Evolutionary conservation across 1,140 invertebrate genomes (phyloP).

Genomic region (Hyles vespertilio): DNA sequence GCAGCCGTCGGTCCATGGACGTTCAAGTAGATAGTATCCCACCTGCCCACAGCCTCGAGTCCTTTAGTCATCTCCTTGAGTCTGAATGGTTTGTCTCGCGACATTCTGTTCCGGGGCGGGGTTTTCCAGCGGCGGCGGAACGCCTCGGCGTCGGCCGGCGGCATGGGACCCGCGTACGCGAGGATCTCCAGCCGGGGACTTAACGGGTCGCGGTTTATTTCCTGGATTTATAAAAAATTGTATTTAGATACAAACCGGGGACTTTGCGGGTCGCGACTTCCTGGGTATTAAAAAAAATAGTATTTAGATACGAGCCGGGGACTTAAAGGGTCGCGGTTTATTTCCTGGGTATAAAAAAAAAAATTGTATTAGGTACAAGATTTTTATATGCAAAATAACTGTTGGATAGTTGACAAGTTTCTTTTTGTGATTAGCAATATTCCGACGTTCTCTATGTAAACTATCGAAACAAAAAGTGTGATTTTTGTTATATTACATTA

Average conservation of each 20-base stretch:
- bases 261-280: no score
- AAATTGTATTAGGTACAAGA: no score
- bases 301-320: constrained; percentile 81
- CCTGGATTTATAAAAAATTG: constrained; percentile 61
- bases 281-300: no score
- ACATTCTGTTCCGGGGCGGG: constrained; percentile 75
- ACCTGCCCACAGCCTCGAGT: constrained; percentile 88
- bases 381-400: no score
- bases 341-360: constrained; percentile 69
- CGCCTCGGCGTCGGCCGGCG: constrained; percentile 80
- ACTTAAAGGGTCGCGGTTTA: constrained; percentile 80
- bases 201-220: constrained; percentile 79
- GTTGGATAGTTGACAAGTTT: no score
- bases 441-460: no score
- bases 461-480: no score
- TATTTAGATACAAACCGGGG: no score
- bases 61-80: constrained; percentile 89
- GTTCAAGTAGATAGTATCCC: background rate
- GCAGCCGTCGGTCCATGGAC: no score
- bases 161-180: constrained; percentile 92
- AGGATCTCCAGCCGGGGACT: constrained; percentile 83
- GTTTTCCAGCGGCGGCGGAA: constrained; percentile 90
- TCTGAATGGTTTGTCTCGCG: constrained; percentile 64
- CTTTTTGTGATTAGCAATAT: no score
- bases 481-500: no score